These are phyloP conservation scores for Chamaedrilus cognettii DNA, from an alignment of 2,888 invertebrate species.

Conservation along the genomic window DNA sequence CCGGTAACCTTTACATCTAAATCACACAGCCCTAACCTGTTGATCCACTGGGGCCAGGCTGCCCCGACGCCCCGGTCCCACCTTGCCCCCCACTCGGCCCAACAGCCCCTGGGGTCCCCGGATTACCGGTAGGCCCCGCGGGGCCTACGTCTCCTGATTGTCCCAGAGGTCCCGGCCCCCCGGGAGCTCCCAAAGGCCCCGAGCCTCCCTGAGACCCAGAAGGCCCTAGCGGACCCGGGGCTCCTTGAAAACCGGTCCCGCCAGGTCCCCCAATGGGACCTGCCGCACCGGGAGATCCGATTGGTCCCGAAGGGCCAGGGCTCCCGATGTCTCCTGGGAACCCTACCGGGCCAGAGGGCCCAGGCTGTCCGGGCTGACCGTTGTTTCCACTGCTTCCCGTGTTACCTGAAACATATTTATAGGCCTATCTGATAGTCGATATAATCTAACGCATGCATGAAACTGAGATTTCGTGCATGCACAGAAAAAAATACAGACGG, in stretches of 20 bases:
- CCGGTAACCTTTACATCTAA: no score
- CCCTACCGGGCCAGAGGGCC: constrained; percentile 8
- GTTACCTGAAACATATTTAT: no score
- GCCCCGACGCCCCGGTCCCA: constrained; percentile 20
- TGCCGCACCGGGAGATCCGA: constrained; percentile 19
- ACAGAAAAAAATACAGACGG: no score
- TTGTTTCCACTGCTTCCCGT: constrained; percentile 22
- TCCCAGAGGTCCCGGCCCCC: constrained; percentile 23
- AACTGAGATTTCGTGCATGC: no score
- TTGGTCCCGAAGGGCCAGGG: constrained; percentile 14
- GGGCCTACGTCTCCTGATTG: constrained; percentile 22
- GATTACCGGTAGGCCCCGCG: constrained; percentile 27
- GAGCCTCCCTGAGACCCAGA: constrained; percentile 21
- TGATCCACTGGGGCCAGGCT: constrained; percentile 21
- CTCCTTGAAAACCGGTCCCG: constrained; percentile 17
- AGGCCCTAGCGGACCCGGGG: constrained; percentile 8
- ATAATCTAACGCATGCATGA: no score
- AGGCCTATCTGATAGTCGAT: no score
- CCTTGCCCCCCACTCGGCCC: constrained; percentile 24
- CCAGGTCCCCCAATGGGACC: constrained; percentile 21
- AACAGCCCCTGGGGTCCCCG: constrained; percentile 26
- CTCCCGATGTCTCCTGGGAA: constrained; percentile 3
- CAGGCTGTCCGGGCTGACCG: constrained; percentile 27
- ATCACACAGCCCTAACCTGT: no score
- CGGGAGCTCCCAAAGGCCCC: constrained; percentile 30